Base-by-base conservation (phyloP, 2,888 invertebrate genomes). In the Drosophila ustulata region DNA sequence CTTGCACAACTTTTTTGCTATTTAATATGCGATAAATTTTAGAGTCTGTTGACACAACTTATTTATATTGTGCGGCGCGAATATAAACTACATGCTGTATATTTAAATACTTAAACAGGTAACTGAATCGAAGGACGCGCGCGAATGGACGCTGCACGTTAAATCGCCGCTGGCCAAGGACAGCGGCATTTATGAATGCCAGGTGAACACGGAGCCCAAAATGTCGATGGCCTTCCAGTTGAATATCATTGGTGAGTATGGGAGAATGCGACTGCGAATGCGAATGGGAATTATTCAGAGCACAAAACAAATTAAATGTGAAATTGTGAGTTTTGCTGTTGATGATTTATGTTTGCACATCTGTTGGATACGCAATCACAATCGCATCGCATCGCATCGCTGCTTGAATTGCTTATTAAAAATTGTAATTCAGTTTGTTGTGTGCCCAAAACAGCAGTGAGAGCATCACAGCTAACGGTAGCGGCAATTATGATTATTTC, bases 71-170 rank as follows among this genome's bases (percentile, higher is more conserved):
- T 13, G 37, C 37, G 5, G 30, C 37, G 4, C 34, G 34, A 34
- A 34, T 11, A 34, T 34, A 34, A 34, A 34, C 39, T 39, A 39
- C 6, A 41, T 41, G 11, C 9, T 11, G 37, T 37, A n/a, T 37
- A 39, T 37, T 37, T 37, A 37, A 37, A 37, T 37, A 37, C 37
- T 37, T 37, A n/a, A 37, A 37, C 80, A 92, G 92, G 92, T 92
- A 73, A 91, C 90, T 56, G 89, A 90, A 67, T 89, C 91, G 49
- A 96, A 97, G 92, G 96, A 96, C 92, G 96, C 96, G 47, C 96
- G 97, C 91, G 97, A 97, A 93, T 97, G 97, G 97, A 97, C 96
- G 74, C 93, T 97, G 65, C 97, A 97, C 93, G 96, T 97, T 90
- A 97, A 96, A 93, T 96, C 96, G 88, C 96, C 97, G 5, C 96